phyloP scores from a whole-genome alignment of 2,113 vertebrate genomes.

The Vulpes lagopus region DNA sequence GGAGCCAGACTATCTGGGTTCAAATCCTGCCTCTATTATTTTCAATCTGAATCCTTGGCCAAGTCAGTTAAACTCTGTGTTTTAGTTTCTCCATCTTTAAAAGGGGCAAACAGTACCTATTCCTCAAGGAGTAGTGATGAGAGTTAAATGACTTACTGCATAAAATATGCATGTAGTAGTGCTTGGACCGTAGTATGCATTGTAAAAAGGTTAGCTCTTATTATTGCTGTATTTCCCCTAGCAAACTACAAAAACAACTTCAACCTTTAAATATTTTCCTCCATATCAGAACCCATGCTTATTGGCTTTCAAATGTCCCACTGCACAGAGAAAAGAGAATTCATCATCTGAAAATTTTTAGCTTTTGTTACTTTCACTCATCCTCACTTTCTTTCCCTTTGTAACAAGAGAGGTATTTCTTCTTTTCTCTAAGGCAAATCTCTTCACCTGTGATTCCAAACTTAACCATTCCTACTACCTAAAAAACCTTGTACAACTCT shows the following conservation, averaged over 20 bases:
- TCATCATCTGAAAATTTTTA: not conserved
- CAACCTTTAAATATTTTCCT: not conserved
- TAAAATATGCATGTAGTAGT: not conserved
- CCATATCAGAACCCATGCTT: constrained; percentile 2
- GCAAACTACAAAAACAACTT: constrained; percentile 24
- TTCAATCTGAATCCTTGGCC: not conserved
- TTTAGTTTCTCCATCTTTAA: not conserved
- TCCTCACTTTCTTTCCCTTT: constrained; percentile 4
- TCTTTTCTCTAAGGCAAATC: not conserved
- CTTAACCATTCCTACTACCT: not conserved
- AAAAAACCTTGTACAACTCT: not conserved
- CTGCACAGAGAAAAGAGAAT: not conserved
- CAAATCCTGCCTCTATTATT: not conserved
- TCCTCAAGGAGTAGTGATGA: not conserved
- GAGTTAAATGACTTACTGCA: not conserved
- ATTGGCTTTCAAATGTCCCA: not conserved
- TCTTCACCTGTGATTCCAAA: constrained; percentile 29
- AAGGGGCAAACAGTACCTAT: not conserved
- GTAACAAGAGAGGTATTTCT: not conserved
- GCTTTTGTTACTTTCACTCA: not conserved
- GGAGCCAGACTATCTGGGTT: not conserved
- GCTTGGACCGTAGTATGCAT: not conserved
- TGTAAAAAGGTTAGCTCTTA: not conserved
- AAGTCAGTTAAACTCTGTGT: not conserved
- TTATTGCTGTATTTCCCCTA: not conserved